Percentiles rank a stretch among this genome's conserved stretches.
These are phyloP conservation scores for Periophthalmodon schlosseri DNA, from an alignment of 2,113 vertebrate genomes.

Conservation along the genomic window DNA sequence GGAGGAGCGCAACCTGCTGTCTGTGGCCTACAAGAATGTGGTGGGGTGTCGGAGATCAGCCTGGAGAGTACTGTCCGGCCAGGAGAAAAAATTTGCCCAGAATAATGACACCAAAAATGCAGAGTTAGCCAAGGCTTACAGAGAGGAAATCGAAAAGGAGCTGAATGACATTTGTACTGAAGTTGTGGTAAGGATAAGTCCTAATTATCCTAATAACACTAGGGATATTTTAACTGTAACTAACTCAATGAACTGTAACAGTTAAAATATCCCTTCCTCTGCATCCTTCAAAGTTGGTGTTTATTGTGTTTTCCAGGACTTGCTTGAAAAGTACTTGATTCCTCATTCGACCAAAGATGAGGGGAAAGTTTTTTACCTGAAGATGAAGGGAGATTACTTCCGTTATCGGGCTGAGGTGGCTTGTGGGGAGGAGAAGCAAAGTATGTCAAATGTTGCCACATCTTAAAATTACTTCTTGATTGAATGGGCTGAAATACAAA, in stretches of 20 bases:
- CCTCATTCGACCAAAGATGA: slow-evolving; percentile 69
- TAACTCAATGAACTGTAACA: not conserved
- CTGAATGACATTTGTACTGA: slow-evolving; percentile 94
- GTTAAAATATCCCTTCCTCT: not conserved
- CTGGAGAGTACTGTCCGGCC: slow-evolving; percentile 94
- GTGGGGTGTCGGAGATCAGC: slow-evolving; percentile 94
- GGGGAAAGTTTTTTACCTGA: slow-evolving; percentile 98
- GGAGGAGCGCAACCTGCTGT: slow-evolving; percentile 97
- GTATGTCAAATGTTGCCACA: slow-evolving; percentile 55
- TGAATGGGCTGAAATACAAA: not conserved
- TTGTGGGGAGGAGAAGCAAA: slow-evolving; percentile 79
- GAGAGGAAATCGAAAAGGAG: slow-evolving; percentile 89
- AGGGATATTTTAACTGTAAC: too few species aligned
- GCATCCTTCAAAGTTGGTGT: not conserved
- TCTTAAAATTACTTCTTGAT: not conserved
- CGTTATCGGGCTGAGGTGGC: slow-evolving; percentile 97
- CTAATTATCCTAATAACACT: too few species aligned
- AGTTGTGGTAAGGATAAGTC: slow-evolving; percentile 87
- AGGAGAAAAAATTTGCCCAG: slow-evolving; percentile 87
- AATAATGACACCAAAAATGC: slow-evolving; percentile 75
- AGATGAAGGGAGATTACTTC: slow-evolving; percentile 99
- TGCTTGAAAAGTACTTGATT: slow-evolving; percentile 74
- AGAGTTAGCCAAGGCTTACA: slow-evolving; percentile 86
- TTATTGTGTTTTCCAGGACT: slow-evolving; percentile 42
- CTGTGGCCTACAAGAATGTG: slow-evolving; percentile 98